Percentiles rank a stretch among this genome's conserved stretches.
Evolutionary conservation across 2,113 vertebrate genomes (phyloP).

Genomic region (Girardinichthys multiradiatus): DNA sequence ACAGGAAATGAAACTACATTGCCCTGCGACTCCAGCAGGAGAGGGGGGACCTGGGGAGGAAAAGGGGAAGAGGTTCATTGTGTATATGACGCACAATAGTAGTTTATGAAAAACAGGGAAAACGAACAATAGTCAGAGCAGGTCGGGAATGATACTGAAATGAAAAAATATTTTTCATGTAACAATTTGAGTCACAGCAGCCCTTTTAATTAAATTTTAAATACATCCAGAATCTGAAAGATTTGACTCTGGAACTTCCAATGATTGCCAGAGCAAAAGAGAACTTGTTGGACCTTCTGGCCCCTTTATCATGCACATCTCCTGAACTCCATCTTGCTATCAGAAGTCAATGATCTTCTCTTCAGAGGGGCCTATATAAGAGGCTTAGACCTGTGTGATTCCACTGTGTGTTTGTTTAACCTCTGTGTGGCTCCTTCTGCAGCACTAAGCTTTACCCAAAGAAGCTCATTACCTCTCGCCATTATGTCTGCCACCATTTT

Average conservation of each 20-base stretch:
- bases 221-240: constrained; percentile 7
- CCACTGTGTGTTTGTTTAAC: constrained; percentile 73
- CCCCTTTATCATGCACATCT: constrained; percentile 38
- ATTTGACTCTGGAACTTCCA: constrained; percentile 8
- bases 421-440: constrained; percentile 63
- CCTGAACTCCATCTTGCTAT: constrained; percentile 61
- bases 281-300: constrained; percentile 5
- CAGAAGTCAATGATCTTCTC: constrained; percentile 76
- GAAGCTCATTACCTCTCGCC: constrained; percentile 64
- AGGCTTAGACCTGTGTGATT: constrained; percentile 76
- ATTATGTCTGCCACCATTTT: constrained; percentile 8
- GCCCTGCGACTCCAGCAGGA: constrained; percentile 64
- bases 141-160: constrained; percentile 26
- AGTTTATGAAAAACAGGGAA: constrained; percentile 32
- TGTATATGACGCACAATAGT: constrained; percentile 34
- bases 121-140: constrained; percentile 36
- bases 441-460: constrained; percentile 59
- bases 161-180: constrained; percentile 51
- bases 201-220: constrained; percentile 41
- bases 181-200: constrained; percentile 44
- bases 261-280: neutral
- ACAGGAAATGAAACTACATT: constrained; percentile 79
- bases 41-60: constrained; percentile 33
- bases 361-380: constrained; percentile 64
- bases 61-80: constrained; percentile 50